phyloP scores from a whole-genome alignment of 2,888 invertebrate species.

The Chymomyza procnemis region DNA sequence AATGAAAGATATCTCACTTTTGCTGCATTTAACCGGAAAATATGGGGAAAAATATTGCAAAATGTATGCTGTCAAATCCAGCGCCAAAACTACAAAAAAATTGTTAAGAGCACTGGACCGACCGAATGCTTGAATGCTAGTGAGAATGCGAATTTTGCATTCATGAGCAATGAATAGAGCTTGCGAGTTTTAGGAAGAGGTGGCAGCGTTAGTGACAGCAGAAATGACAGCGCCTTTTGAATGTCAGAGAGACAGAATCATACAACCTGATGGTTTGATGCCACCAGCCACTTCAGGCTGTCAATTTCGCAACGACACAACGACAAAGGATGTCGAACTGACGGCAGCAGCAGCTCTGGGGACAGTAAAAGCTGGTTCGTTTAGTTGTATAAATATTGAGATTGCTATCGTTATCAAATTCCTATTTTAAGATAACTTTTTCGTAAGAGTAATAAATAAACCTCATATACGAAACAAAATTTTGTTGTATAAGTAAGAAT shows the following conservation, averaged over 20 bases:
- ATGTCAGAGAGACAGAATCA: background rate
- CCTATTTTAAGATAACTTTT: background rate
- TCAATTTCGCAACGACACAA: slow-evolving; percentile 33
- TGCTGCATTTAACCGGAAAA: background rate
- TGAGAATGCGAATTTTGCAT: background rate
- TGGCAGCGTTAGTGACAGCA: slow-evolving; percentile 17
- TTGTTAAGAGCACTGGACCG: too few relatives aligned
- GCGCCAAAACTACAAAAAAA: background rate
- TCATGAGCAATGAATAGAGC: slow-evolving; percentile 23
- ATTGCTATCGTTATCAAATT: background rate
- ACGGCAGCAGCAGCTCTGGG: slow-evolving; percentile 4
- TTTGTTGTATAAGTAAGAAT: too few relatives aligned
- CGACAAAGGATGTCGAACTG: slow-evolving; percentile 33
- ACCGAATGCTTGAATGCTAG: too few relatives aligned
- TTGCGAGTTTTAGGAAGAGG: slow-evolving; percentile 13
- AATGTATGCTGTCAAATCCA: too few relatives aligned
- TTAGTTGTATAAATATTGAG: background rate
- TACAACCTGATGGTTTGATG: slow-evolving; percentile 9
- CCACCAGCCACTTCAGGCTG: slow-evolving; percentile 39
- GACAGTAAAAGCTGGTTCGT: slow-evolving; percentile 12
- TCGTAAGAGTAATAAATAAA: too few relatives aligned
- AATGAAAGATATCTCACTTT: background rate
- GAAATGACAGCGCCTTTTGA: slow-evolving; percentile 8
- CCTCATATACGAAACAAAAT: too few relatives aligned
- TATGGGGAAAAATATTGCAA: background rate